Percentiles rank a stretch among this genome's conserved stretches.
Evolutionary conservation across 2,888 invertebrate genomes (phyloP).

Genomic region (Sinelater perroti): DNA sequence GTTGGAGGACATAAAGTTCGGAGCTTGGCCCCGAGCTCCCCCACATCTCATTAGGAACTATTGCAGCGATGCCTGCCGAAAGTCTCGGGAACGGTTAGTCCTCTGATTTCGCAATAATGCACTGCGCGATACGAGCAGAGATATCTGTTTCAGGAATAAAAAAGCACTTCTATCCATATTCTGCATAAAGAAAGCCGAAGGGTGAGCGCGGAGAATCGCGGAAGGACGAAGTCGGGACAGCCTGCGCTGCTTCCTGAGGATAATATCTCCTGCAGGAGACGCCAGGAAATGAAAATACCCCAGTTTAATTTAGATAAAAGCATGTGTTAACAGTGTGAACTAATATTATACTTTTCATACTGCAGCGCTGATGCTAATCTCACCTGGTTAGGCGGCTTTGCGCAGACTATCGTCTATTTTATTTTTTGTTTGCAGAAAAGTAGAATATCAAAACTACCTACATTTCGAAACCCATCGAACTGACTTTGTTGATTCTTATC

Average conservation of each 20-base stretch:
- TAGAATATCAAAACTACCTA: no score
- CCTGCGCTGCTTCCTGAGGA: constrained; percentile 56
- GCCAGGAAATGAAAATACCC: constrained; percentile 66
- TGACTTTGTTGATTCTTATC: no score
- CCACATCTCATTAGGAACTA: no score
- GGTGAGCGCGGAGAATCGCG: constrained; percentile 36
- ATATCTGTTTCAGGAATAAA: neutral
- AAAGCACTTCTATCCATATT: constrained; percentile 23
- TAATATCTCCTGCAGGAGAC: constrained; percentile 61
- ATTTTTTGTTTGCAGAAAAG: no score
- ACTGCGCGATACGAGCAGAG: no score
- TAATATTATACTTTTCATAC: constrained; percentile 41
- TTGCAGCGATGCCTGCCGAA: no score
- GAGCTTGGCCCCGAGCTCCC: no score
- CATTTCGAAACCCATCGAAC: no score
- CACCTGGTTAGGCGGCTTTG: constrained; percentile 1
- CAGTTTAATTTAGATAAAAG: constrained; percentile 68
- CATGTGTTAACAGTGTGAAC: constrained; percentile 59
- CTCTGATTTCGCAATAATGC: no score
- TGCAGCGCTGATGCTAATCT: constrained; percentile 24
- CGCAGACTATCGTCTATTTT: no score
- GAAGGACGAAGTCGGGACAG: constrained; percentile 43
- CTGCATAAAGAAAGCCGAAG: constrained; percentile 33
- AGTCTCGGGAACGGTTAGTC: no score
- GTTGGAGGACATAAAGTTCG: no score